phyloP scores from a whole-genome alignment of 2,113 vertebrate species.

The Labeo catla region DNA sequence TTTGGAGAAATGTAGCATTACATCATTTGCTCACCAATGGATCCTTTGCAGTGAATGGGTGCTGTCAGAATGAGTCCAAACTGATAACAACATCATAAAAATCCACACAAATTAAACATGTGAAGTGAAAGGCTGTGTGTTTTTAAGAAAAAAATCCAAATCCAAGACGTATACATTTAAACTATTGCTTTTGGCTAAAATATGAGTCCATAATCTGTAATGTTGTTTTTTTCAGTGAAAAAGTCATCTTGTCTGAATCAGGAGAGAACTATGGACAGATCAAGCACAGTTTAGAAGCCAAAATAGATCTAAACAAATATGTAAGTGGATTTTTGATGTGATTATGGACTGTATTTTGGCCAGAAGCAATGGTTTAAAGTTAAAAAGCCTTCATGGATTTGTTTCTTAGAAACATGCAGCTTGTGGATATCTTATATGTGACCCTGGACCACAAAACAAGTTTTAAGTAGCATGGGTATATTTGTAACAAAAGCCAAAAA shows the following conservation, averaged over 20 bases:
- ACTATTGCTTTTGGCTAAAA: no score
- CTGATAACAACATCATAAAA: neutral
- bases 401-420: no score
- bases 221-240: no score
- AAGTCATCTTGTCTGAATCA: neutral
- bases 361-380: neutral
- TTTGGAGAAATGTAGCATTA: neutral
- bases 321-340: neutral
- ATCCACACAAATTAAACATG: neutral
- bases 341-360: neutral
- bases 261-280: neutral
- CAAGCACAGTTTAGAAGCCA: neutral
- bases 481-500: no score
- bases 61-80: neutral
- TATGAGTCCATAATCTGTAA: no score
- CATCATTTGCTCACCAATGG: neutral
- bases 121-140: neutral
- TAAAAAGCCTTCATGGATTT: neutral
- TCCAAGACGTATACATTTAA: no score
- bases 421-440: no score
- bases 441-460: no score
- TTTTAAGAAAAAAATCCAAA: no score
- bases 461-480: no score
- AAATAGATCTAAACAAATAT: neutral
- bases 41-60: neutral